Evolutionary conservation across 1,140 invertebrate species (phyloP), one percentile per base, ranked within the genome.

Genomic region (Odontomachus brunneus): DNA sequence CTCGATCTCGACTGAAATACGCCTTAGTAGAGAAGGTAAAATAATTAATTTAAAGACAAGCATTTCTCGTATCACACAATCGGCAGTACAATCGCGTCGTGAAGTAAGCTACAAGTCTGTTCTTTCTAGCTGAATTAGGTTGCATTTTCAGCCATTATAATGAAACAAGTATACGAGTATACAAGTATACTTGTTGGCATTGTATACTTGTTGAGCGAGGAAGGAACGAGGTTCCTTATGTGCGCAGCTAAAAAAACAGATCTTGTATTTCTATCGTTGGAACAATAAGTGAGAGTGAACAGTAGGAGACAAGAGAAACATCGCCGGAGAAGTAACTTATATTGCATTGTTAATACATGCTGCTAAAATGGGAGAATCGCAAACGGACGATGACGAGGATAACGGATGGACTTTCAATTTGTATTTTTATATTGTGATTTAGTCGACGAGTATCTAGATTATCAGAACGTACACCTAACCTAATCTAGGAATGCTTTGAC

Each of bases 351-450:
- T 69, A 67, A 48, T 87, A 11, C 26, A 74, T 65, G 69, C 49
- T 75, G 53, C 69, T 86, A 55, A 24, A 62, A 63, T 19, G 38
- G 26, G 22, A 75, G 81, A 87, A 73, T 59, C 44, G 5, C 26
- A 59, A 74, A 60, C 22, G 24, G 38, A 49, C 51, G 14, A 82
- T 65, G 48, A 12, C 33, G 55, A 55, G 48, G 17, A 82, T 60
- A 65, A 67, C 65, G 83, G 82, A 88, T 26, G 33, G 49, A 87
- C 51, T 82, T 88, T 88, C 72, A 65, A 91, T 92, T 92, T 93
- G 91, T 93, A 93, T 93, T 93, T 93, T 93, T 93, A 90, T 93
- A 93, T 91, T 88, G 78, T 84, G 86, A 90, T 90, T 85, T 81
- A 87, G 67, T 84, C 59, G 65, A 85, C 66, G 62, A 82, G 66